Percentiles rank a stretch among this genome's conserved stretches.
Conservation (phyloP, 2,888 invertebrate genomes). For the Notodonta dromedarius region DNA sequence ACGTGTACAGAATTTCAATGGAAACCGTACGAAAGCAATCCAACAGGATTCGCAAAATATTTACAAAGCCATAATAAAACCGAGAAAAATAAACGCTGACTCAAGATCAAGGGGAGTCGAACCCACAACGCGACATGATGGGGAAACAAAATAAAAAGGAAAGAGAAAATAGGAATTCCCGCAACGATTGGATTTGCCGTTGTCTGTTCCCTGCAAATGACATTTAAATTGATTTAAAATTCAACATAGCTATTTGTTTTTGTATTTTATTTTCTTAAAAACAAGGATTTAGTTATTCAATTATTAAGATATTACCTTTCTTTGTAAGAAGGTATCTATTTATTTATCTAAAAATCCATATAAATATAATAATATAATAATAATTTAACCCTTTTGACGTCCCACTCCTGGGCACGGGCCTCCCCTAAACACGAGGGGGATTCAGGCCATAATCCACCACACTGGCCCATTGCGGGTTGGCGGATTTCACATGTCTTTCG, state of each 20-base stretch:
- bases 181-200: constrained; percentile 79
- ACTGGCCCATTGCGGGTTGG: too few species aligned
- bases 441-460: too few species aligned
- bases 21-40: background rate
- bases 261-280: background rate
- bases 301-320: too few species aligned
- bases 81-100: constrained; percentile 71
- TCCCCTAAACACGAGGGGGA: too few species aligned
- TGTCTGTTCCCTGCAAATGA: constrained; percentile 82
- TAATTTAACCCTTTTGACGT: too few species aligned
- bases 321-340: too few species aligned
- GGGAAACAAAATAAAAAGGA: constrained; percentile 68
- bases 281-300: background rate
- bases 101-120: constrained; percentile 81
- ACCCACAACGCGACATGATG: constrained; percentile 78
- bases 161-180: constrained; percentile 71
- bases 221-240: constrained; percentile 74
- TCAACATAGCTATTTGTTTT: background rate
- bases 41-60: constrained; percentile 68
- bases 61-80: constrained; percentile 81
- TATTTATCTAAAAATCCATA: too few species aligned
- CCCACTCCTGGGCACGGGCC: too few species aligned
- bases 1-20: background rate
- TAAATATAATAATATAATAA: too few species aligned
- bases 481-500: too few species aligned